Evolutionary conservation across 2,888 invertebrate species (phyloP), one percentile per base, ranked within the genome.

Genomic region (Chrysomela aeneicollis): DNA sequence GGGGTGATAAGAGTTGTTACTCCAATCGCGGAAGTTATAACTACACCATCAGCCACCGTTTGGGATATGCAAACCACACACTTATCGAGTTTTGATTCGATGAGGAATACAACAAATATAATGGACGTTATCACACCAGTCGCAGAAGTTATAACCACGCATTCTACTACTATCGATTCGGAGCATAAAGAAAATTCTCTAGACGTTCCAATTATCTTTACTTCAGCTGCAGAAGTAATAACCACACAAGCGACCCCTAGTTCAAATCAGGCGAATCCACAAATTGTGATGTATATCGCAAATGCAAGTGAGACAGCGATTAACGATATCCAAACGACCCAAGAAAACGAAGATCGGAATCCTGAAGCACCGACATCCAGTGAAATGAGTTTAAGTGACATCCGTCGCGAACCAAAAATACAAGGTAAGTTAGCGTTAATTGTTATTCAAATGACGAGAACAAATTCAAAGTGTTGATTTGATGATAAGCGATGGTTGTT

Each of bases 131-230:
- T 71, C 18, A 66, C 67, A 32, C 69, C 71, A 12, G 68, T 67
- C 55, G 69, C 73, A 15, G 71, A 72, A 50, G 63, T 71, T 0
- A 47, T 62, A 19, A 66, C 71, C 1, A 65, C 69, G 51, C 5
- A n/a, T 30, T 35, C 35, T 35, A 35, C 35, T 35, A 35, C 35
- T 10, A 12, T 2, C 8, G 35, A 10, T 10, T 35, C 35, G 35
- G 35, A 35, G 8, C 35, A 35, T 9, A 6, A 12, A 10, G 35
- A 35, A 35, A 35, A 35, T 35, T 6, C 35, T 2, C 1, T 35
- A 2, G 35, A 35, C 6, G 26, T 3, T 26, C 26, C 26, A 9
- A 35, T 12, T 10, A 9, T 35, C 12, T 6, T 35, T 10, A 10
- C 35, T 12, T 47, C 58, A 26, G 47, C 47, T 0, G 58, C 58